Evolutionary conservation across 2,797 vertebrate species (phyloP), one percentile per base, ranked within the genome.

Genomic region (Enteromius mattozi): DNA sequence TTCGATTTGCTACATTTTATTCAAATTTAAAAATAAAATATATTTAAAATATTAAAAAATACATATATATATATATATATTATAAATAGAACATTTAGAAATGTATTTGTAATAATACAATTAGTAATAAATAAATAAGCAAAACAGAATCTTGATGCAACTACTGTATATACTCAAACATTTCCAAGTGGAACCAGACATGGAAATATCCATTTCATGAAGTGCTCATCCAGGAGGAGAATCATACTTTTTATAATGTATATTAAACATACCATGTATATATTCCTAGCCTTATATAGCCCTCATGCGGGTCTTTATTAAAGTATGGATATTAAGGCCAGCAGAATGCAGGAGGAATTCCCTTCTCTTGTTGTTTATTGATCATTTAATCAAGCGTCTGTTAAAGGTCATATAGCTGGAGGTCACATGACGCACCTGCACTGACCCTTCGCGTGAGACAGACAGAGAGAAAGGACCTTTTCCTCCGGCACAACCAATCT

Each of bases 371-470:
- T 19, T 56, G 8, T 24, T 82, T 35, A 74, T 65, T 63, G 37
- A 68, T 66, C 42, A 68, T 35, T 35, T 47, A 27, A 81, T 71
- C 49, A 27, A 71, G 66, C 4, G 8, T 37, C 27, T 69, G 63
- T 63, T 45, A 51, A 68, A 70, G 47, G 65, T 19, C 56, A 82
- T 37, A 33, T 49, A n/a, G 14, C 69, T 49, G 13, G 56, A 75
- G 70, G 69, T 74, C 56, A 72, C 80, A 63, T 81, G 24, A 81
- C 7, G 2, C 51, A 72, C 37, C 68, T 6, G 51, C 51, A 63
- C 54, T 30, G 69, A 65, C 8, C 54, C 56, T 72, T 27, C 0
- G 19, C 3, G 24, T 24, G 51, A 72, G 27, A 74, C 51, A 2
- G 54, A 61, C 35, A 24, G 51, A 61, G 17, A n/a, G 56, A 61